Evolutionary conservation across 2,888 invertebrate genomes (phyloP).

Genomic region (Phasia obesa): DNA sequence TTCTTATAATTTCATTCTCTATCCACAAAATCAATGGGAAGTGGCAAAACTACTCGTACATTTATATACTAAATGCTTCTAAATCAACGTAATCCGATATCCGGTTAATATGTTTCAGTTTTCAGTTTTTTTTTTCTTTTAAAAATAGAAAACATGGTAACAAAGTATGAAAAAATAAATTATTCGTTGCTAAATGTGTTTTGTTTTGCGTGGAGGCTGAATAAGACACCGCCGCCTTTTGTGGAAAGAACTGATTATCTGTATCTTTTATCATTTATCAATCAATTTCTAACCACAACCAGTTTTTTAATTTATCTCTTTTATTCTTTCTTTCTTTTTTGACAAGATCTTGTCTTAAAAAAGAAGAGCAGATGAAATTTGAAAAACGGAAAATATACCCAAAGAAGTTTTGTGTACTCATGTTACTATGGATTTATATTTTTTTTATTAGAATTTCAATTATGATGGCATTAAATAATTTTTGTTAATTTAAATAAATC

Average conservation of each 20-base stretch:
- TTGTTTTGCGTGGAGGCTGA: constrained; percentile 1
- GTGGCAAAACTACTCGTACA: constrained; percentile 55
- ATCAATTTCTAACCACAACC: constrained; percentile 67
- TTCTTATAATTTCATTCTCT: constrained; percentile 48
- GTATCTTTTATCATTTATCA: constrained; percentile 57
- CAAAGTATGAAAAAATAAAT: background rate
- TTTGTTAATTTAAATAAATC: too few relatives aligned
- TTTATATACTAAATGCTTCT: constrained; percentile 54
- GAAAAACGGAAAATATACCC: constrained; percentile 19
- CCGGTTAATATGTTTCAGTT: constrained; percentile 59
- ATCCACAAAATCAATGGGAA: constrained; percentile 51
- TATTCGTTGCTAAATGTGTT: constrained; percentile 2
- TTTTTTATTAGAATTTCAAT: background rate
- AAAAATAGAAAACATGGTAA: background rate
- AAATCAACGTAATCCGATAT: constrained; percentile 69
- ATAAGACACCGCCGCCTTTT: constrained; percentile 52
- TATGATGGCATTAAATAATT: constrained; percentile 16
- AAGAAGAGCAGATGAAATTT: constrained; percentile 19
- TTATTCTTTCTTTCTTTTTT: background rate
- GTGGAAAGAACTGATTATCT: constrained; percentile 58
- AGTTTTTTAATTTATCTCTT: constrained; percentile 56
- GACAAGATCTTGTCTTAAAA: constrained; percentile 16
- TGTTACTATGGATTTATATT: constrained; percentile 51
- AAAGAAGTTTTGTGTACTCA: constrained; percentile 42
- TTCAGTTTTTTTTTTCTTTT: background rate